Conservation (phyloP, 1,140 invertebrate genomes). For the Conus ventricosus region DNA sequence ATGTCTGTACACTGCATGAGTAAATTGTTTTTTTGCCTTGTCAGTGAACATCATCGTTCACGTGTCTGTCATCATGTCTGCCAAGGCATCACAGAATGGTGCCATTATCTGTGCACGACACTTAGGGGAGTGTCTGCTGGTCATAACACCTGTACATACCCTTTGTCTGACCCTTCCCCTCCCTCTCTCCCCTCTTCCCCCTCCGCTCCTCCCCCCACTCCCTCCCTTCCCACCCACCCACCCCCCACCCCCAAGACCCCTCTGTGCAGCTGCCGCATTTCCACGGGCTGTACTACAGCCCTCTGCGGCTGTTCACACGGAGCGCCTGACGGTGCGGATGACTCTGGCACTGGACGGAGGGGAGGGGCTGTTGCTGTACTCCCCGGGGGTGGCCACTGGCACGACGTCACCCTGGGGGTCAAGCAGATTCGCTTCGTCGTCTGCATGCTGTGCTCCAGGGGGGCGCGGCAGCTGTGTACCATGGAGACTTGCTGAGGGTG, state of each 20-base stretch:
- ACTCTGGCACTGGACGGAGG: constrained; percentile 16
- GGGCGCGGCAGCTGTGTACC: not conserved
- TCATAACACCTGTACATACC: too few species aligned
- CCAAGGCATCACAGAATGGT: too few species aligned
- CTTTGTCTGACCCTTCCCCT: too few species aligned
- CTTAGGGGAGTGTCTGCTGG: too few species aligned
- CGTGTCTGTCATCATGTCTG: too few species aligned
- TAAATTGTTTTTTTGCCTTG: too few species aligned
- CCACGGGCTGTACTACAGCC: constrained; percentile 27
- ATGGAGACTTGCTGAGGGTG: constrained; percentile 12
- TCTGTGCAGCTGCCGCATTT: constrained; percentile 31
- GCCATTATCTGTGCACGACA: too few species aligned
- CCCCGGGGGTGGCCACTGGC: not conserved
- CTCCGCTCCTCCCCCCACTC: too few species aligned
- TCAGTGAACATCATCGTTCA: too few species aligned
- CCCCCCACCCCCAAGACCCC: constrained; percentile 3
- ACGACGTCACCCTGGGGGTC: constrained; percentile 17
- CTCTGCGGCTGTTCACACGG: constrained; percentile 19
- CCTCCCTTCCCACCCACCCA: too few species aligned
- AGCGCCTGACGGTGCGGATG: not conserved
- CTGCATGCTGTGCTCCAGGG: constrained; percentile 17
- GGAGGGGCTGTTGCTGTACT: constrained; percentile 39
- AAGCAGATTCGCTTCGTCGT: not conserved
- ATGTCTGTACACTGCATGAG: too few species aligned
- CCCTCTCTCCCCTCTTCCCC: too few species aligned